These are phyloP conservation scores for Sepioteuthis lessoniana DNA, from an alignment of 2,888 invertebrate genomes.

Conservation along the genomic window DNA sequence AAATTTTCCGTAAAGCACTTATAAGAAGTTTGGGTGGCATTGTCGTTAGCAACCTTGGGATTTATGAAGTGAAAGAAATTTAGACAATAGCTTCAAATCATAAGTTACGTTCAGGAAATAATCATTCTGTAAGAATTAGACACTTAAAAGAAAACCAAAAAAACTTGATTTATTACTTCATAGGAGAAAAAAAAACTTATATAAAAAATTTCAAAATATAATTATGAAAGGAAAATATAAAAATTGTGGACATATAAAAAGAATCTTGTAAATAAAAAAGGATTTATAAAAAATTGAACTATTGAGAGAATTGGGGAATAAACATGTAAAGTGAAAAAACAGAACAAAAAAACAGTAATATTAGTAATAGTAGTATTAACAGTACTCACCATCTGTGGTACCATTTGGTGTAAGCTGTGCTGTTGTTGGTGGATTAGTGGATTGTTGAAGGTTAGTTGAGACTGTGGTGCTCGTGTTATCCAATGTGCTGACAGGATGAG, in stretches of 20 bases:
- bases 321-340: neutral
- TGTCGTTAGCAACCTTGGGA: neutral
- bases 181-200: neutral
- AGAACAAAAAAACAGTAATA: too few species aligned
- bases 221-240: too few species aligned
- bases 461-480: slow-evolving; percentile 40
- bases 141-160: neutral
- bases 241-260: too few species aligned
- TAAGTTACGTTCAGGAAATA: neutral
- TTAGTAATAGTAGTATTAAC: neutral
- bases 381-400: slow-evolving; percentile 46
- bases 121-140: neutral
- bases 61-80: neutral
- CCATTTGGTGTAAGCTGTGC: slow-evolving; percentile 47
- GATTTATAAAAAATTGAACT: too few species aligned
- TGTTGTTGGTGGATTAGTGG: slow-evolving; percentile 39
- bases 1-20: neutral
- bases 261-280: neutral
- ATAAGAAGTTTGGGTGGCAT: neutral
- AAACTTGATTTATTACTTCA: neutral
- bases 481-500: slow-evolving; percentile 37
- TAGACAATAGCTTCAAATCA: neutral
- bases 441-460: slow-evolving; percentile 35
- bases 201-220: too few species aligned
- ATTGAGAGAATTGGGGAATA: too few species aligned